Evolutionary conservation across 2,888 invertebrate genomes (phyloP).

Genomic region (Drosophila tripunctata): DNA sequence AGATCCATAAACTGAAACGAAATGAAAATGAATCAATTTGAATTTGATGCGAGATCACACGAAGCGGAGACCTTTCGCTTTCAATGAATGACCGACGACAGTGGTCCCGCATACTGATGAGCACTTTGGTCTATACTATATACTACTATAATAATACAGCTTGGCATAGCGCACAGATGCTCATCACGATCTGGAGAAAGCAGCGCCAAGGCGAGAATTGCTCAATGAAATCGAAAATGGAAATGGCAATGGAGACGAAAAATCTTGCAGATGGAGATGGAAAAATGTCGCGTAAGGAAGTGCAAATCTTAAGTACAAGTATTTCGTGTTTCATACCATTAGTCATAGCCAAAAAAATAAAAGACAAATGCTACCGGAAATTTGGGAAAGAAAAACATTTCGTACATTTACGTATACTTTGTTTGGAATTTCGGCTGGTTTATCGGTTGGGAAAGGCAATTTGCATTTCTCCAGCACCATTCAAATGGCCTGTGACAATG

Average conservation of each 20-base stretch:
- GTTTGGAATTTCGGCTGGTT: neutral
- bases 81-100: conserved; percentile 64
- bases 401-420: conserved; percentile 22
- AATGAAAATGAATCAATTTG: conserved; percentile 62
- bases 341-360: conserved; percentile 39
- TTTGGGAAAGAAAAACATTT: conserved; percentile 32
- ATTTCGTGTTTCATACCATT: conserved; percentile 9
- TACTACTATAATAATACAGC: conserved; percentile 2
- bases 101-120: conserved; percentile 70
- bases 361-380: conserved; percentile 29
- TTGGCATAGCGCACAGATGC: conserved; percentile 37
- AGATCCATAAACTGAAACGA: conserved; percentile 23
- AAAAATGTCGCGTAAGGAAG: conserved; percentile 45
- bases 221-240: conserved; percentile 61
- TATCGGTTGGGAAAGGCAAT: conserved; percentile 62
- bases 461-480: conserved; percentile 64
- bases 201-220: conserved; percentile 62
- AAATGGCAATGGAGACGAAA: conserved; percentile 27
- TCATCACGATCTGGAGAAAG: conserved; percentile 72
- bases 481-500: conserved; percentile 49
- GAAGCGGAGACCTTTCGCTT: conserved; percentile 67
- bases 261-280: conserved; percentile 10
- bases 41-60: conserved; percentile 38
- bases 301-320: conserved; percentile 14
- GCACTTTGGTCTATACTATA: conserved; percentile 8